Conservation (phyloP, 1,140 invertebrate genomes). For the Nautilus pompilius region DNA sequence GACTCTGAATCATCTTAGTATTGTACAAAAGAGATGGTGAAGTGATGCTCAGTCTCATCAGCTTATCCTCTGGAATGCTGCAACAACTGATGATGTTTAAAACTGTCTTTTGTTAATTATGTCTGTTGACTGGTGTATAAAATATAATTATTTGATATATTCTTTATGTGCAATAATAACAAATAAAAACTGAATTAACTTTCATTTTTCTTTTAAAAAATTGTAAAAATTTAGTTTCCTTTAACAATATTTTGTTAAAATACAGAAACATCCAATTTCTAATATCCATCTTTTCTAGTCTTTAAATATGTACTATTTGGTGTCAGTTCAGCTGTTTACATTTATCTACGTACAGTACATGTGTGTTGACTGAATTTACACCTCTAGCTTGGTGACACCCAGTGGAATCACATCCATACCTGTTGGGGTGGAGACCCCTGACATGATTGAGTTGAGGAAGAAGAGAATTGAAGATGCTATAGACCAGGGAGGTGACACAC, state of each 20-base stretch:
- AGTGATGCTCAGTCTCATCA: too few relatives aligned
- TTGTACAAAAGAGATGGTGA: too few relatives aligned
- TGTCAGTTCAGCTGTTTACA: neutral
- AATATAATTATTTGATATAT: too few relatives aligned
- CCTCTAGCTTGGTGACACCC: slow-evolving; percentile 75
- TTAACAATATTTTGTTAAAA: neutral
- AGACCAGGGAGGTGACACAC: slow-evolving; percentile 64
- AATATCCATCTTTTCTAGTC: neutral
- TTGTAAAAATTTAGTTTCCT: neutral
- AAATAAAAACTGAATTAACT: too few relatives aligned
- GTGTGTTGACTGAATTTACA: neutral
- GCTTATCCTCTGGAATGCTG: too few relatives aligned
- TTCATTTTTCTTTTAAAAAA: neutral
- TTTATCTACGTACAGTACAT: neutral
- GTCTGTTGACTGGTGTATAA: too few relatives aligned
- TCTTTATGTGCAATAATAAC: too few relatives aligned
- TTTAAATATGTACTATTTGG: neutral
- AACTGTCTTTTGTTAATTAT: too few relatives aligned
- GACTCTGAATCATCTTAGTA: too few relatives aligned
- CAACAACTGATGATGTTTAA: too few relatives aligned
- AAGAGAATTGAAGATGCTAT: slow-evolving; percentile 93
- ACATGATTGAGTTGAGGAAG: slow-evolving; percentile 94
- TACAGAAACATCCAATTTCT: neutral
- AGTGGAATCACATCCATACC: slow-evolving; percentile 90
- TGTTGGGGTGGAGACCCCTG: slow-evolving; percentile 89